Percentiles rank a stretch among this genome's conserved stretches.
Conservation (phyloP, 2,113 vertebrate genomes). For the Atractosteus spatula region DNA sequence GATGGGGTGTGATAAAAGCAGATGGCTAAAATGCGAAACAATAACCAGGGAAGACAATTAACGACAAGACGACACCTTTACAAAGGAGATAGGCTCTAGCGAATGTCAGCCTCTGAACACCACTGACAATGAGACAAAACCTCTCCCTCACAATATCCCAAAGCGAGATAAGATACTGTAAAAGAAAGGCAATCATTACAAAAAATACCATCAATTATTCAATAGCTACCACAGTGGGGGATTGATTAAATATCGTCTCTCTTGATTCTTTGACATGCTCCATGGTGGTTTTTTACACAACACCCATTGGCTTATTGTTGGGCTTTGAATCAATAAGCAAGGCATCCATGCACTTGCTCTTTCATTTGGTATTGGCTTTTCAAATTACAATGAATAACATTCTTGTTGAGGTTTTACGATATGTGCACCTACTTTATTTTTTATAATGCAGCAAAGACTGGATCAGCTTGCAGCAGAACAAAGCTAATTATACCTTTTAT, state of each 20-base stretch:
- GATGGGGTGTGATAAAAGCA: slow-evolving; percentile 55
- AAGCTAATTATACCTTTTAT: too few relatives aligned
- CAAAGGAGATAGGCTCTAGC: slow-evolving; percentile 43
- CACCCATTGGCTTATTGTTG: slow-evolving; percentile 40
- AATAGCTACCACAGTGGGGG: slow-evolving; percentile 40
- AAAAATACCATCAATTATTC: slow-evolving; percentile 63
- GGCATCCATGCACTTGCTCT: slow-evolving; percentile 40
- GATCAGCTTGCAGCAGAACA: slow-evolving; percentile 47
- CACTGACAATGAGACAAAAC: slow-evolving; percentile 55
- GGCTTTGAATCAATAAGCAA: slow-evolving; percentile 39
- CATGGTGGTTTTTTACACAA: slow-evolving; percentile 22
- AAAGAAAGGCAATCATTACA: slow-evolving; percentile 60
- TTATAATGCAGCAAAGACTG: slow-evolving; percentile 53
- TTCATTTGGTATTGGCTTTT: slow-evolving; percentile 46
- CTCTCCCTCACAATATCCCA: slow-evolving; percentile 36
- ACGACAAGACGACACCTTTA: slow-evolving; percentile 46
- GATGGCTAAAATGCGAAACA: slow-evolving; percentile 49
- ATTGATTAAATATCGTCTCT: slow-evolving; percentile 47
- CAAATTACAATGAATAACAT: slow-evolving; percentile 56
- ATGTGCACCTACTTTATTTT: slow-evolving; percentile 68
- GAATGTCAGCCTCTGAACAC: slow-evolving; percentile 42
- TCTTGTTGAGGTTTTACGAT: slow-evolving; percentile 61
- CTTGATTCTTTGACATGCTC: slow-evolving; percentile 39
- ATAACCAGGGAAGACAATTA: slow-evolving; percentile 50
- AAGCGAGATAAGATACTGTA: slow-evolving; percentile 49